Evolutionary conservation across 2,797 vertebrate species (phyloP).

Genomic region (Neoniphon sammara): DNA sequence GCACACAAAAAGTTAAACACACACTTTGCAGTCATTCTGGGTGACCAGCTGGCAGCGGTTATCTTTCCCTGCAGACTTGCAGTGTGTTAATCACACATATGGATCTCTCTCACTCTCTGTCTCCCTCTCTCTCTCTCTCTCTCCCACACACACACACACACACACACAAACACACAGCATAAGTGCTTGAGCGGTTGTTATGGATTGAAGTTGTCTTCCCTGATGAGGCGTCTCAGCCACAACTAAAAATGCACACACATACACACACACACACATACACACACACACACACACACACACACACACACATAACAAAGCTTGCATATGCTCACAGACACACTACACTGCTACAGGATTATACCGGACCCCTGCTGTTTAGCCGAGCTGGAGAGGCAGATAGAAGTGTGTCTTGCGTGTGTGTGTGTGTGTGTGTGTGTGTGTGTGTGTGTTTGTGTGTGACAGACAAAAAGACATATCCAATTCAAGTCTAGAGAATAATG

Average conservation of each 20-base stretch:
- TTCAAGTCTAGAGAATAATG: background rate
- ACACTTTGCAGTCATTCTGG: constrained; percentile 23
- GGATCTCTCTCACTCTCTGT: constrained; percentile 10
- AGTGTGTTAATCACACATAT: constrained; percentile 41
- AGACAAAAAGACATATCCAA: constrained; percentile 1
- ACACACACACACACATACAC: constrained; percentile 8
- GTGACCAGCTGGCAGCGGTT: constrained; percentile 49
- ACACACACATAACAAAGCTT: background rate
- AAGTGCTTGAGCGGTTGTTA: no score
- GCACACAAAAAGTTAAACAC: constrained; percentile 16
- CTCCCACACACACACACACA: constrained; percentile 15
- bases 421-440: background rate
- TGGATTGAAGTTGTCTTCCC: no score
- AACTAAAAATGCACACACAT: constrained; percentile 3
- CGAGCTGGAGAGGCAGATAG: constrained; percentile 8
- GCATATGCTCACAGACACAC: background rate
- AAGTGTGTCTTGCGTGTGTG: background rate
- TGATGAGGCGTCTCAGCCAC: background rate
- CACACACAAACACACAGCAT: background rate
- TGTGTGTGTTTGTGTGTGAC: background rate
- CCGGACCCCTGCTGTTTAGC: constrained; percentile 21
- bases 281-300: constrained; percentile 12
- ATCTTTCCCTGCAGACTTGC: constrained; percentile 6
- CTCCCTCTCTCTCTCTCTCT: background rate
- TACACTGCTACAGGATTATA: constrained; percentile 17